Base-by-base conservation (phyloP, 2,113 vertebrate genomes). In the Phylloscopus trochilus region DNA sequence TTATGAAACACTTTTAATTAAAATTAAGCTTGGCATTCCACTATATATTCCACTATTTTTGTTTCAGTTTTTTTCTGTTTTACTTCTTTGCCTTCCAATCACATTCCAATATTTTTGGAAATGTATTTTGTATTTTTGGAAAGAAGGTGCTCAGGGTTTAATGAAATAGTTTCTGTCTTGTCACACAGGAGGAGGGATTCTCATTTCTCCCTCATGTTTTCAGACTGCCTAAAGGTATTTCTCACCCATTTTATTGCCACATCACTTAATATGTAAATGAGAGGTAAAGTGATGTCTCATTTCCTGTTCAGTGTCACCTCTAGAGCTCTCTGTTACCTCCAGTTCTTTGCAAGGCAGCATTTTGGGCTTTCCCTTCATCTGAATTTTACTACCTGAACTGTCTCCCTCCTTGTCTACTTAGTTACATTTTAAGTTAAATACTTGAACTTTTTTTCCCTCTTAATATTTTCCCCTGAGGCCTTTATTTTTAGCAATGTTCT, bases 201-300 rank as follows among this genome's bases (percentile, higher is more conserved):
- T 67, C 52, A 37, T 17, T 80, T 92, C 39, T 83, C 37, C 31
- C 33, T 90, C 30, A 3, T 67, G 41, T 55, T 58, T 84, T 55
- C 49, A 86, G 33, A 63, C 43, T 93, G 88, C 80, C 79, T 92
- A 62, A 59, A 89, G 89, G 80, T 78, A 92, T 44, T 82, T 92
- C 68, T 86, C 68, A 63, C 88, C 11, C 78, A 52, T 93, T 86
- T 81, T 75, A 81, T 31, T 82, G 90, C n/a, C 60, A 28, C 68
- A 68, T 46, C 35, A 83, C 68, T 68, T 72, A 66, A 83, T 16
- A 83, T 8, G 69, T 39, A 92, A 92, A 83, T 47, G 55, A 86
- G 79, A 83, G 37, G 24, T n/a, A 88, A 91, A 80, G n/a, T 68
- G 68, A 68, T 75, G 64, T 75, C 68, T 92, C 30, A 3, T 83